These are phyloP conservation scores for Symphodus melops DNA, from an alignment of 2,113 vertebrate genomes.

Conservation along the genomic window DNA sequence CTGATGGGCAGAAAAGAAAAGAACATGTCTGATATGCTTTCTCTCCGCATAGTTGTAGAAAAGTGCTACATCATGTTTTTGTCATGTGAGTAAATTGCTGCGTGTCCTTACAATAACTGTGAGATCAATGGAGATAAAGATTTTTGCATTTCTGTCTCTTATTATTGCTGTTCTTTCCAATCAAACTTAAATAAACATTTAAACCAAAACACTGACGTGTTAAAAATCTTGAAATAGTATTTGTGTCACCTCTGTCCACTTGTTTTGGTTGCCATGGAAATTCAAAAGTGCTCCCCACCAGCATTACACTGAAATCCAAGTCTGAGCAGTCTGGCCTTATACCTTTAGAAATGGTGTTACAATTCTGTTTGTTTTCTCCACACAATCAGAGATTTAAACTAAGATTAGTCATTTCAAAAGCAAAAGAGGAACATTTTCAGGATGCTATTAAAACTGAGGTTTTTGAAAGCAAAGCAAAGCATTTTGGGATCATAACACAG, in stretches of 20 bases:
- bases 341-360: not conserved
- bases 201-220: not conserved
- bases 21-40: not conserved
- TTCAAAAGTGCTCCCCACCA: not conserved
- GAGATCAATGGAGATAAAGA: not conserved
- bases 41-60: constrained; percentile 7
- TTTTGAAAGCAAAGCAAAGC: not conserved
- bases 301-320: constrained; percentile 1
- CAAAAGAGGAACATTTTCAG: not conserved
- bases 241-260: not conserved
- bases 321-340: not conserved
- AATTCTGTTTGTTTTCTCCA: not conserved
- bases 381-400: not conserved
- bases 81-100: not conserved
- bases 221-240: constrained; percentile 20
- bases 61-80: constrained; percentile 16
- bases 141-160: not conserved
- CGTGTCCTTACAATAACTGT: not conserved
- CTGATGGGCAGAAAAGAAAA: not conserved
- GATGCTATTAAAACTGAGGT: not conserved
- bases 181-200: not conserved
- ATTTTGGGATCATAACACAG: not conserved
- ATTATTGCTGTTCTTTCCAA: constrained; percentile 1
- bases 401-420: not conserved
- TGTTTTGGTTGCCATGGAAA: not conserved